Evolutionary conservation across 2,888 invertebrate species (phyloP).

Genomic region (Eurois occulta): DNA sequence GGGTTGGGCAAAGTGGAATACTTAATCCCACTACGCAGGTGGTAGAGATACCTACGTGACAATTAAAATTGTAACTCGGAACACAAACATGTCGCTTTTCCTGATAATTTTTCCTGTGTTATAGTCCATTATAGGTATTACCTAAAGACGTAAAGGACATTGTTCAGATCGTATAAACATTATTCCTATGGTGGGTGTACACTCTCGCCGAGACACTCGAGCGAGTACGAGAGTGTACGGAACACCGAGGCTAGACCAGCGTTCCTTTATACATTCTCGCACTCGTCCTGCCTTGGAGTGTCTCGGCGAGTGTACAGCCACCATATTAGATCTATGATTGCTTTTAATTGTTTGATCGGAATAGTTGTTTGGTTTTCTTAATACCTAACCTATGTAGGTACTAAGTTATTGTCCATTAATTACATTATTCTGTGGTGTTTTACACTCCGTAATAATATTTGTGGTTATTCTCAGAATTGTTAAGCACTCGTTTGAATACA

Average conservation of each 20-base stretch:
- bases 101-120: slow-evolving; percentile 34
- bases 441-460: slow-evolving; percentile 16
- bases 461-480: slow-evolving; percentile 50
- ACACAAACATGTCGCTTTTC: neutral
- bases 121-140: neutral
- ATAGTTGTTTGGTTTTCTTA: slow-evolving; percentile 23
- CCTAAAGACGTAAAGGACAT: neutral
- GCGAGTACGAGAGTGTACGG: too few relatives aligned
- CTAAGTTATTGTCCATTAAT: slow-evolving; percentile 24
- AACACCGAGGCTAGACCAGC: too few relatives aligned
- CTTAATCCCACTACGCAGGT: neutral
- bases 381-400: slow-evolving; percentile 7
- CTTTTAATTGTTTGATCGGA: slow-evolving; percentile 1
- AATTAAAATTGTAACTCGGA: slow-evolving; percentile 4
- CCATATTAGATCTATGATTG: slow-evolving; percentile 15
- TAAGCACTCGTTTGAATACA: slow-evolving; percentile 22
- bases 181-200: too few relatives aligned
- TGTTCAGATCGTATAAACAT: slow-evolving; percentile 3
- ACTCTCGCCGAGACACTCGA: too few relatives aligned
- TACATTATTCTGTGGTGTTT: slow-evolving; percentile 22
- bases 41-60: neutral
- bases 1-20: neutral
- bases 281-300: too few relatives aligned
- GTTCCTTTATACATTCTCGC: too few relatives aligned
- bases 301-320: too few relatives aligned